These are phyloP conservation scores for Scotopteryx bipunctaria DNA, from an alignment of 2,888 invertebrate genomes.

Conservation along the genomic window DNA sequence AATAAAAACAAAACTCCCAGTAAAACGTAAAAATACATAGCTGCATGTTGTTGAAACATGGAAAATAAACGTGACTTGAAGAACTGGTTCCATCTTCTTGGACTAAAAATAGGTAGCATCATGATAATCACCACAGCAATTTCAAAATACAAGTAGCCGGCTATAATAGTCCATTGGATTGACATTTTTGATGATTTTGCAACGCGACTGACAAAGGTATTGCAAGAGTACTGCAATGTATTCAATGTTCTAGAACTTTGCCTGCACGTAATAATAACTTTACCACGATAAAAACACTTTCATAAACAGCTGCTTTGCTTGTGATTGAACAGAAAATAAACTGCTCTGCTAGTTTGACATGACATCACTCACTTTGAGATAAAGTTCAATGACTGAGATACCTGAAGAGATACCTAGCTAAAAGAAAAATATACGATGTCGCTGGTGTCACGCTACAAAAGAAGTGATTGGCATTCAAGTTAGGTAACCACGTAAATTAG, in stretches of 20 bases:
- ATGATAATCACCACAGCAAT: conserved; percentile 85
- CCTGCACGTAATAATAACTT: no score
- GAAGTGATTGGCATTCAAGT: no score
- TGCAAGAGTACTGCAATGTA: not conserved
- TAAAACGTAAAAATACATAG: conserved; percentile 86
- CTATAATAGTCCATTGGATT: conserved; percentile 90
- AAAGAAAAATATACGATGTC: no score
- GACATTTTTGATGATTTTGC: conserved; percentile 82
- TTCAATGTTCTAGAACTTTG: not conserved
- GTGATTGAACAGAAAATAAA: not conserved
- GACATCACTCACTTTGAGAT: no score
- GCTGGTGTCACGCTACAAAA: no score
- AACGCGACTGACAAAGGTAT: conserved; percentile 8
- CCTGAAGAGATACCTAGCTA: no score
- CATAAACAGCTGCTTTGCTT: not conserved
- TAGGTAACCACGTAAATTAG: no score
- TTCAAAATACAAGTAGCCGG: conserved; percentile 88
- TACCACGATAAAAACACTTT: not conserved
- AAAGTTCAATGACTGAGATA: no score
- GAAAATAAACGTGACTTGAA: conserved; percentile 88
- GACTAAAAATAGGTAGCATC: conserved; percentile 87
- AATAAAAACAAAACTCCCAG: conserved; percentile 85
- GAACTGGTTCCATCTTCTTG: conserved; percentile 89
- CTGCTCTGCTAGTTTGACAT: no score
- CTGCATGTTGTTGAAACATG: conserved; percentile 84